These are phyloP conservation scores for Ophioninae sp. DNA, from an alignment of 2,888 invertebrate species.

Conservation along the genomic window DNA sequence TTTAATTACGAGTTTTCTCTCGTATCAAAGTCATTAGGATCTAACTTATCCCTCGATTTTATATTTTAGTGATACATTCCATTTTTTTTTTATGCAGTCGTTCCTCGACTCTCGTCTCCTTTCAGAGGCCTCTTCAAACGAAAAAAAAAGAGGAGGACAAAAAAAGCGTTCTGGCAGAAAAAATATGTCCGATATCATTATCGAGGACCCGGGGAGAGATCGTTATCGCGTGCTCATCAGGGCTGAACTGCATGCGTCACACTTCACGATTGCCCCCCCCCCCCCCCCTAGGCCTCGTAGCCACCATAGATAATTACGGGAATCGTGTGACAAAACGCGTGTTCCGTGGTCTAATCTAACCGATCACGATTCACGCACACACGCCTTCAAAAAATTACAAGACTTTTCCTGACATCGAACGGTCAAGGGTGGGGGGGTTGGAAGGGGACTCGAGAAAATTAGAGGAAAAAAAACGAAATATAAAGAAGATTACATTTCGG, in stretches of 20 bases:
- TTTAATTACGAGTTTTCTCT: constrained; percentile 15
- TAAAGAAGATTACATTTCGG: constrained; percentile 7
- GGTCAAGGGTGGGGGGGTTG: neutral
- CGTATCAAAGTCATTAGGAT: constrained; percentile 44
- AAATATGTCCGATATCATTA: constrained; percentile 22
- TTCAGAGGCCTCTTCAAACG: no score
- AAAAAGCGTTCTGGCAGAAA: constrained; percentile 4
- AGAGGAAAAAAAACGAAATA: constrained; percentile 1
- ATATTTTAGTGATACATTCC: neutral
- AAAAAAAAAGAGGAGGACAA: neutral
- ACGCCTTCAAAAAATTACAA: constrained; percentile 4
- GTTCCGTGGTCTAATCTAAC: constrained; percentile 14
- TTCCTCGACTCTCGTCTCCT: no score
- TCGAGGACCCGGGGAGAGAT: constrained; percentile 30
- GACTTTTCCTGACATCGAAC: constrained; percentile 23
- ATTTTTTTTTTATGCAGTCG: neutral
- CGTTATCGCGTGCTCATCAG: constrained; percentile 42
- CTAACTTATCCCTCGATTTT: constrained; percentile 9
- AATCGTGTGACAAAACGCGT: constrained; percentile 42
- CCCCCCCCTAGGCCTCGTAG: no score
- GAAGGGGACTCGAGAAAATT: neutral
- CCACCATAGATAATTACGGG: constrained; percentile 25
- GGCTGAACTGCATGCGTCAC: constrained; percentile 41
- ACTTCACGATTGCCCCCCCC: constrained; percentile 4
- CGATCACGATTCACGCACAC: constrained; percentile 34